These are phyloP conservation scores for Caenorhabditis plicata DNA, from an alignment of 2,888 invertebrate species.

Conservation along the genomic window DNA sequence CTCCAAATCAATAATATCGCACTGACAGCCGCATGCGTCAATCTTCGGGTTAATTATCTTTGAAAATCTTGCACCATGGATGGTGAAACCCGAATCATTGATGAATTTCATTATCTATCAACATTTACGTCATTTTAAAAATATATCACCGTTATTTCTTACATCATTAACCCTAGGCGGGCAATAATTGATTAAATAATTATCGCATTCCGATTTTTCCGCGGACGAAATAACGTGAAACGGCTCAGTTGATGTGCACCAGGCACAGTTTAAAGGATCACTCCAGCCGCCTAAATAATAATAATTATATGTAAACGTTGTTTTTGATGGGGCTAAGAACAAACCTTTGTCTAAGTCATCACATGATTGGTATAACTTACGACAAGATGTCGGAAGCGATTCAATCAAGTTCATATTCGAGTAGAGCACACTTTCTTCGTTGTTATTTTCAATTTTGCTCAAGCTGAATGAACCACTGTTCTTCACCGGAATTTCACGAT, in stretches of 20 bases:
- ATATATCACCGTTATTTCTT: conserved; percentile 7
- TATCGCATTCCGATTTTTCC: conserved; percentile 29
- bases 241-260: conserved; percentile 38
- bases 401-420: background rate
- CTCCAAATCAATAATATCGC: conserved; percentile 8
- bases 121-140: background rate
- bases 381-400: conserved; percentile 30
- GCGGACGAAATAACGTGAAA: conserved; percentile 21
- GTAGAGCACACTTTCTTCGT: too few relatives aligned
- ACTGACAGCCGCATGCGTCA: conserved; percentile 26
- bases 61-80: conserved; percentile 17
- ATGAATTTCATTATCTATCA: conserved; percentile 16
- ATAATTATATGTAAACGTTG: too few relatives aligned
- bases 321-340: background rate
- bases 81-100: conserved; percentile 22
- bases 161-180: conserved; percentile 34
- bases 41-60: conserved; percentile 27
- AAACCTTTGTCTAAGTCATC: conserved; percentile 24
- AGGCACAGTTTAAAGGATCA: conserved; percentile 50
- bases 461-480: too few relatives aligned
- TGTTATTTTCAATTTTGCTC: too few relatives aligned
- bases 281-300: conserved; percentile 28
- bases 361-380: conserved; percentile 44
- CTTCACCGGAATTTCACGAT: too few relatives aligned
- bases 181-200: conserved; percentile 25